phyloP scores from a whole-genome alignment of 2,797 vertebrate genomes.

The Acrossocheilus wenchowensis region DNA sequence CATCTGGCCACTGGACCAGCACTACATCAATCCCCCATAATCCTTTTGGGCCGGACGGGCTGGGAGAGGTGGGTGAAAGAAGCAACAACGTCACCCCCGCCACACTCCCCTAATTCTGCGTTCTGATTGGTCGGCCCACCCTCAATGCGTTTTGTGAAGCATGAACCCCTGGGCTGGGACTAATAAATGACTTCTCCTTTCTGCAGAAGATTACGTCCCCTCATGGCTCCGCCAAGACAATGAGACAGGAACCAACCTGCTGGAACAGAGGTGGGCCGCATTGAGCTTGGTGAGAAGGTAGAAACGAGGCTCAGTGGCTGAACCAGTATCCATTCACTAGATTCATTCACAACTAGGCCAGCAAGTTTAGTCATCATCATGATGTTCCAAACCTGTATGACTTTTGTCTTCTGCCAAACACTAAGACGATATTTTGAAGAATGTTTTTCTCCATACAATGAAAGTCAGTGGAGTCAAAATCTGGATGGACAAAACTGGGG shows the following conservation, averaged over 20 bases:
- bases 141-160: slow-evolving; percentile 71
- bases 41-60: slow-evolving; percentile 65
- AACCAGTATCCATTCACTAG: slow-evolving; percentile 36
- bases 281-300: slow-evolving; percentile 33
- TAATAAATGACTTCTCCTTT: slow-evolving; percentile 69
- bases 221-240: slow-evolving; percentile 60
- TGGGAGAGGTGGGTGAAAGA: slow-evolving; percentile 54
- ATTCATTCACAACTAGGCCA: slow-evolving; percentile 35
- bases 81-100: slow-evolving; percentile 42
- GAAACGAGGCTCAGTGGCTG: slow-evolving; percentile 27
- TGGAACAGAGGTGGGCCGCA: slow-evolving; percentile 49
- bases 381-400: not conserved
- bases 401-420: not conserved
- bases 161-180: slow-evolving; percentile 65
- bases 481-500: not conserved
- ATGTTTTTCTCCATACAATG: not conserved
- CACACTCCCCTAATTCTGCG: slow-evolving; percentile 52
- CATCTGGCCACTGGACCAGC: slow-evolving; percentile 59
- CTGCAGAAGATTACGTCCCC: slow-evolving; percentile 61
- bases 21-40: slow-evolving; percentile 75
- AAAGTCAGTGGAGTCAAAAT: not conserved
- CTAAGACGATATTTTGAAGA: not conserved
- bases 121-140: slow-evolving; percentile 65
- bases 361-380: not conserved
- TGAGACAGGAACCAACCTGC: slow-evolving; percentile 58